Evolutionary conservation across 2,888 invertebrate genomes (phyloP).

Genomic region (Hylaea fasciaria): DNA sequence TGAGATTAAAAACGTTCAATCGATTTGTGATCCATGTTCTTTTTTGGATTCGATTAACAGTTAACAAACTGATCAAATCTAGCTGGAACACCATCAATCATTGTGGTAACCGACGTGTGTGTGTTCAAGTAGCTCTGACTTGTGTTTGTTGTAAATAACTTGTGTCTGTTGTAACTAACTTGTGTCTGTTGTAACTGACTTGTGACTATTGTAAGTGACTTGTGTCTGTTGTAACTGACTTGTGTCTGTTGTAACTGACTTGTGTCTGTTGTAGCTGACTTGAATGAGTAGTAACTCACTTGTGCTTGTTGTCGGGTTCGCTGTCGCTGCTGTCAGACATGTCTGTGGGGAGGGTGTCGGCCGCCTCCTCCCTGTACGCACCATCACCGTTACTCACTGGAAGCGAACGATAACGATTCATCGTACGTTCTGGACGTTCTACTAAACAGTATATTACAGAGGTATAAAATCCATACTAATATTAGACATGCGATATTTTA

Average conservation of each 20-base stretch:
- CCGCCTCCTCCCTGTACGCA: conserved; percentile 62
- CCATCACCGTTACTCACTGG: conserved; percentile 71
- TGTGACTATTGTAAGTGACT: conserved; percentile 56
- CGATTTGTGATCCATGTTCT: no score
- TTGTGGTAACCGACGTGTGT: no score
- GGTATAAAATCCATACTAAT: no score
- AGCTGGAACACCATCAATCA: no score
- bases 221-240: conserved; percentile 35
- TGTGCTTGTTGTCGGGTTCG: conserved; percentile 89
- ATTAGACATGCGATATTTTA: no score
- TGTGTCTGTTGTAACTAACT: background rate
- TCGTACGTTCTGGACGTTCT: background rate
- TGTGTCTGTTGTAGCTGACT: conserved; percentile 40
- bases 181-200: no score
- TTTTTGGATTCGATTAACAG: no score
- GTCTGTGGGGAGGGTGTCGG: conserved; percentile 87
- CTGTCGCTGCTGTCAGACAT: conserved; percentile 93
- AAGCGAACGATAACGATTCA: conserved; percentile 15
- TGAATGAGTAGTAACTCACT: background rate
- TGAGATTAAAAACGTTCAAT: no score
- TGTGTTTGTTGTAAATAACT: no score
- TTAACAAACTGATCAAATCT: no score
- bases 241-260: conserved; percentile 55
- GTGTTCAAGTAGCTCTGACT: background rate
- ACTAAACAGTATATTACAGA: no score